Percentiles rank a stretch among this genome's conserved stretches.
phyloP scores from a whole-genome alignment of 2,888 invertebrate species.

The Drosophila koepferae region DNA sequence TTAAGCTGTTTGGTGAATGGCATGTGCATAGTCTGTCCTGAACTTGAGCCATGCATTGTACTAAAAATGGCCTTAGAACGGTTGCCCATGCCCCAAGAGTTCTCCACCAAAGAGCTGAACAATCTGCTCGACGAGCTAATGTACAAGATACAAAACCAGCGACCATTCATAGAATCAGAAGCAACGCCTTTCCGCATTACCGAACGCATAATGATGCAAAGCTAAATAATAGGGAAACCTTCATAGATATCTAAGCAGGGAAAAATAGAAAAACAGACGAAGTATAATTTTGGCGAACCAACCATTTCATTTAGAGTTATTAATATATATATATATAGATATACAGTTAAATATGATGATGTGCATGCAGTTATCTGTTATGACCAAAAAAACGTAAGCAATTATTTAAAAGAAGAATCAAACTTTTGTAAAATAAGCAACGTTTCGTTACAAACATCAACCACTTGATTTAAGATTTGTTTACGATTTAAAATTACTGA shows the following conservation, averaged over 20 bases:
- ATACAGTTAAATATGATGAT: constrained; percentile 17
- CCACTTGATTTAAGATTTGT: constrained; percentile 50
- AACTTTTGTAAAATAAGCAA: constrained; percentile 13
- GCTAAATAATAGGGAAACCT: constrained; percentile 14
- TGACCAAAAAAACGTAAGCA: constrained; percentile 22
- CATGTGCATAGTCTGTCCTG: constrained; percentile 83
- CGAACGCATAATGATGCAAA: constrained; percentile 14
- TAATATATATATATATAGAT: constrained; percentile 26
- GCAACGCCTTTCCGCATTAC: neutral
- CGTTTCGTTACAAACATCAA: constrained; percentile 34
- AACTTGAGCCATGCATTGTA: constrained; percentile 81
- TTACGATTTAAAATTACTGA: constrained; percentile 27
- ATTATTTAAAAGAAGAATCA: constrained; percentile 7
- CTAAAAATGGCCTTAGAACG: constrained; percentile 84
- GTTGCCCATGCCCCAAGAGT: constrained; percentile 85
- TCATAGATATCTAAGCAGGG: constrained; percentile 23
- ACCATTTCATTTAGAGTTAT: constrained; percentile 29
- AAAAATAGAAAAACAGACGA: constrained; percentile 21
- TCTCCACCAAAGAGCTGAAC: constrained; percentile 83
- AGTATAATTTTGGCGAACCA: constrained; percentile 27
- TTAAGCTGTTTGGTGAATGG: constrained; percentile 84
- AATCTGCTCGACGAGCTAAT: constrained; percentile 79
- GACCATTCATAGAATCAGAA: constrained; percentile 18
- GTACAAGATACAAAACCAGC: constrained; percentile 71
- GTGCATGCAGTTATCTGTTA: constrained; percentile 36